phyloP scores from a whole-genome alignment of 2,888 invertebrate genomes.

The Plutella xylostella region DNA sequence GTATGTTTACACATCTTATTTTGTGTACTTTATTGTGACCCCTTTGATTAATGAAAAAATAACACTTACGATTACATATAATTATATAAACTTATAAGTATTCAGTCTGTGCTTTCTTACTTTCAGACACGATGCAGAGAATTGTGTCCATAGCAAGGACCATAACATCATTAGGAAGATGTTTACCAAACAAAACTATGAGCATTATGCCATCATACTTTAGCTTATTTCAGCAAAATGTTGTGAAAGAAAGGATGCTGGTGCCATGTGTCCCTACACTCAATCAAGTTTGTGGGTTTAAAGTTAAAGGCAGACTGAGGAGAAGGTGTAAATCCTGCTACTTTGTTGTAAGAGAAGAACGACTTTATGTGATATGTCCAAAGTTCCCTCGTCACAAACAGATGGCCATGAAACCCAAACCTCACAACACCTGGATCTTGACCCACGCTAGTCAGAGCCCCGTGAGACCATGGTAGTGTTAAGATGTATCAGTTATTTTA shows the following conservation, averaged over 20 bases:
- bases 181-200: slow-evolving; percentile 19
- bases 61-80: no score
- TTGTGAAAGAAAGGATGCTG: slow-evolving; percentile 28
- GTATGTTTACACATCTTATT: no score
- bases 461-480: slow-evolving; percentile 52
- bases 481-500: not conserved
- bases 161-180: slow-evolving; percentile 21
- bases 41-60: no score
- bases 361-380: slow-evolving; percentile 80
- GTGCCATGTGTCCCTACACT: slow-evolving; percentile 31
- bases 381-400: slow-evolving; percentile 86
- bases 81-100: no score
- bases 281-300: slow-evolving; percentile 58
- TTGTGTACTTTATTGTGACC: no score
- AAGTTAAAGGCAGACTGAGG: slow-evolving; percentile 76
- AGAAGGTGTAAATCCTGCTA: slow-evolving; percentile 85
- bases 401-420: slow-evolving; percentile 76
- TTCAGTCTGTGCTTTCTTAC: not conserved
- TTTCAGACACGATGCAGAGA: slow-evolving; percentile 27
- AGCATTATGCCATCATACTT: slow-evolving; percentile 22
- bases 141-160: slow-evolving; percentile 33
- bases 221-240: slow-evolving; percentile 28
- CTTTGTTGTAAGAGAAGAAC: slow-evolving; percentile 74
- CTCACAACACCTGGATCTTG: slow-evolving; percentile 79
- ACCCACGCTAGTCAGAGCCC: slow-evolving; percentile 78